Evolutionary conservation across 1,140 invertebrate species (phyloP), one percentile per base, ranked within the genome.

Genomic region (Homarus americanus): DNA sequence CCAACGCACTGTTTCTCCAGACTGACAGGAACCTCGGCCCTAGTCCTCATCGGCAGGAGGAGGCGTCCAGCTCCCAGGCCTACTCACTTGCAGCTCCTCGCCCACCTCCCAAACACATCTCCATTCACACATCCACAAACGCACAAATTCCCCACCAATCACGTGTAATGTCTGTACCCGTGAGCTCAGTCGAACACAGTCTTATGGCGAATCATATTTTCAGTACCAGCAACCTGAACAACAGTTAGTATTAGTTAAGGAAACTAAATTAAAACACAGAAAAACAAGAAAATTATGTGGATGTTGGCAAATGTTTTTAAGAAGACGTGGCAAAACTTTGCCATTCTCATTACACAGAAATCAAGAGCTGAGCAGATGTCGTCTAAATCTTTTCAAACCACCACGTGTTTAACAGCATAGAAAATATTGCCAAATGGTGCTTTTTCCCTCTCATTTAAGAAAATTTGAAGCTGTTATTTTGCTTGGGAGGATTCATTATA

Each of bases 11-110:
- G 83, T 91, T 12, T 91, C 89, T 38, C 89, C 89, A 66, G 89
- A 91, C 76, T 91, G 89, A 91, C 89, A 91, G 63, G 73, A 91
- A 85, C 89, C 89, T 66, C 82, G 73, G 82, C 89, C 89, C 83
- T 86, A 85, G 89, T 86, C 82, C 63, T 91, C 89, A 79, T 91
- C 75, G 72, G 79, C 87, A 82, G 88, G 88, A 90, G 88, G 88
- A 76, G 88, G 73, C 32, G 53, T 53, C 38, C 82, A 82, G 88
- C 88, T 82, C 82, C 80, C 88, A 58, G 69, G 85, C 75, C 83
- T 75, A 44, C 82, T 76, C 83, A 80, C 76, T 72, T 85, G 82
- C 82, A 69, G 75, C 66, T 72, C 89, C 83, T 73, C 82, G 75
- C 80, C 69, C 32, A 90, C 80, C 78, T 82, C 72, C 72, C 88